Percentiles rank a stretch among this genome's conserved stretches.
phyloP scores from a whole-genome alignment of 2,888 invertebrate genomes.

The Tromatobia lineatoria region DNA sequence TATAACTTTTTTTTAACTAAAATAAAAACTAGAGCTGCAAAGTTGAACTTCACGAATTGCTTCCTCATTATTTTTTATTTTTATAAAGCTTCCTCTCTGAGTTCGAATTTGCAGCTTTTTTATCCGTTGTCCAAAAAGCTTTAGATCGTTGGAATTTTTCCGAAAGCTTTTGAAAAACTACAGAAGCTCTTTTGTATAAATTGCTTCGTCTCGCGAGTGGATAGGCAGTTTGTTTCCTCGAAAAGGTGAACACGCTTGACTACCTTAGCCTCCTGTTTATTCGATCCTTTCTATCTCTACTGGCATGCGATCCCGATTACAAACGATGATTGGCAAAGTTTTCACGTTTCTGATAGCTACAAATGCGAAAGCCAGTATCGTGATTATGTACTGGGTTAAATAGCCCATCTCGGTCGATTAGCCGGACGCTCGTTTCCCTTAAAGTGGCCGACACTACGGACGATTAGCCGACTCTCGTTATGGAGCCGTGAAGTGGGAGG shows the following conservation, averaged over 20 bases:
- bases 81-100: too few relatives aligned
- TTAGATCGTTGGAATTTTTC: background rate
- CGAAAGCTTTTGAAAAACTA: slow-evolving; percentile 18
- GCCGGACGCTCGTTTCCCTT: slow-evolving; percentile 12
- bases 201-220: slow-evolving; percentile 72
- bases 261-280: slow-evolving; percentile 4
- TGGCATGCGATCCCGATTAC: slow-evolving; percentile 57
- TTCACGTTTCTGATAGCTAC: background rate
- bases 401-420: background rate
- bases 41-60: too few relatives aligned
- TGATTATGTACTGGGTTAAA: slow-evolving; percentile 14
- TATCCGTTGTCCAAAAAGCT: background rate
- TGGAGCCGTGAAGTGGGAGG: background rate
- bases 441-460: too few relatives aligned
- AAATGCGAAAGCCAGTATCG: slow-evolving; percentile 16
- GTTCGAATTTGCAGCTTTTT: too few relatives aligned
- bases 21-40: too few relatives aligned
- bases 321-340: slow-evolving; percentile 60
- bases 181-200: slow-evolving; percentile 79
- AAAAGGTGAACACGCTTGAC: slow-evolving; percentile 23
- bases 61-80: too few relatives aligned
- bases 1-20: too few relatives aligned
- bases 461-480: background rate
- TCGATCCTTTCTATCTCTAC: slow-evolving; percentile 26
- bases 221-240: slow-evolving; percentile 42